Evolutionary conservation across 2,797 vertebrate genomes (phyloP).

Genomic region (Crenuchus spilurus): DNA sequence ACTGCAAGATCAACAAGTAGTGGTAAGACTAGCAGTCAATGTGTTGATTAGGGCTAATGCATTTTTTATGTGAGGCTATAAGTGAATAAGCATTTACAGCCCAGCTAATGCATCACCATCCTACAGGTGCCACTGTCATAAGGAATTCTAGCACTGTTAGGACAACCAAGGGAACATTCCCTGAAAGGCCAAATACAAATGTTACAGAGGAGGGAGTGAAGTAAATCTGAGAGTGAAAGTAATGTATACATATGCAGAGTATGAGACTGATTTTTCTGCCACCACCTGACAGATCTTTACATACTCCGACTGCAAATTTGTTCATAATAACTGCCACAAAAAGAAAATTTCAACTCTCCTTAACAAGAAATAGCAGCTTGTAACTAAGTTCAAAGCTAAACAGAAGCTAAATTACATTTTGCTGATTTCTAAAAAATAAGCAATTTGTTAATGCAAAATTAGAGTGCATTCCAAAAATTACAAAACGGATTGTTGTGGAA

Average conservation of each 20-base stretch:
- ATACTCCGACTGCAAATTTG: too few species aligned
- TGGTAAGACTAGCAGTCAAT: neutral
- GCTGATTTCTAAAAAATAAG: too few species aligned
- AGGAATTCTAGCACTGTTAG: constrained; percentile 13
- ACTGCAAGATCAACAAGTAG: neutral
- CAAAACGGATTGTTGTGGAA: too few species aligned
- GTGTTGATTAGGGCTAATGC: neutral
- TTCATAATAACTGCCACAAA: neutral
- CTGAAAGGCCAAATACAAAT: constrained; percentile 29
- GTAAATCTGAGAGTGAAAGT: constrained; percentile 16
- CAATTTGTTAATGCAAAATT: too few species aligned
- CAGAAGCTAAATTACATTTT: too few species aligned
- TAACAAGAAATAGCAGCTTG: too few species aligned
- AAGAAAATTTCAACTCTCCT: too few species aligned
- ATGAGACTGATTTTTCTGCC: neutral
- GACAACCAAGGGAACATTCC: constrained; percentile 12
- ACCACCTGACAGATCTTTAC: neutral
- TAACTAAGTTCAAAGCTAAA: too few species aligned
- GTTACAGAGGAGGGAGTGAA: constrained; percentile 1
- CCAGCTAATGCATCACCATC: neutral
- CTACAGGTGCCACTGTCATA: constrained; percentile 30
- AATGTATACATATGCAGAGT: neutral
- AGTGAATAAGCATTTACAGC: neutral
- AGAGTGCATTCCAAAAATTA: too few species aligned
- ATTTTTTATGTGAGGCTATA: neutral